A percentile compares a stretch with the other conserved stretches of the same genome.
Evolutionary conservation across 2,888 invertebrate species (phyloP).

Genomic region (Sminthurides aquaticus): DNA sequence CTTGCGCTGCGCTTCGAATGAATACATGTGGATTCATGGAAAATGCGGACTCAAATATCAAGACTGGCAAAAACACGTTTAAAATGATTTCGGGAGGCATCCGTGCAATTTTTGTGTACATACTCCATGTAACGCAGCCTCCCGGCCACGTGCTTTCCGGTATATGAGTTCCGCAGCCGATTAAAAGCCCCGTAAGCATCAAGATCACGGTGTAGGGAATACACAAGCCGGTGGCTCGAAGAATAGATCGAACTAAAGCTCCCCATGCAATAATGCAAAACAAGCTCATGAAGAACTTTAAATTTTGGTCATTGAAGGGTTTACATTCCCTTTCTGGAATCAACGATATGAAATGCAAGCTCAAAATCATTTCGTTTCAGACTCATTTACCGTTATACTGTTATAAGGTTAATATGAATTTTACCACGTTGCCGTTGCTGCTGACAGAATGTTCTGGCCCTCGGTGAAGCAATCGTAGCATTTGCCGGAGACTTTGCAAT

Average conservation of each 20-base stretch:
- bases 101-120: slow-evolving; percentile 40
- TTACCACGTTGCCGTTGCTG: too few relatives aligned
- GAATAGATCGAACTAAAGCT: slow-evolving; percentile 35
- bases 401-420: too few relatives aligned
- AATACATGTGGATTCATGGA: slow-evolving; percentile 43
- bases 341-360: too few relatives aligned
- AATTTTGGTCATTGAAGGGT: slow-evolving; percentile 26
- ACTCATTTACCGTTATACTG: too few relatives aligned
- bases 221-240: slow-evolving; percentile 31
- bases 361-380: not conserved
- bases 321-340: slow-evolving; percentile 28
- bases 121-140: slow-evolving; percentile 25
- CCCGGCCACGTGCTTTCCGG: slow-evolving; percentile 15
- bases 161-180: slow-evolving; percentile 43
- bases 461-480: too few relatives aligned
- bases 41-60: slow-evolving; percentile 41
- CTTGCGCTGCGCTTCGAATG: slow-evolving; percentile 31
- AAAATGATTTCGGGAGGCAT: slow-evolving; percentile 41
- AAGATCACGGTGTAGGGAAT: slow-evolving; percentile 48
- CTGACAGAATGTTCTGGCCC: too few relatives aligned
- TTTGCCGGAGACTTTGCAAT: too few relatives aligned
- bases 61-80: slow-evolving; percentile 39
- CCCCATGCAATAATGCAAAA: slow-evolving; percentile 37
- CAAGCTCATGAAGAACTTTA: slow-evolving; percentile 34
- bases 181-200: slow-evolving; percentile 46